Evolutionary conservation across 2,888 invertebrate genomes (phyloP), one percentile per base, ranked within the genome.

Genomic region (Ormyrus pomaceus): DNA sequence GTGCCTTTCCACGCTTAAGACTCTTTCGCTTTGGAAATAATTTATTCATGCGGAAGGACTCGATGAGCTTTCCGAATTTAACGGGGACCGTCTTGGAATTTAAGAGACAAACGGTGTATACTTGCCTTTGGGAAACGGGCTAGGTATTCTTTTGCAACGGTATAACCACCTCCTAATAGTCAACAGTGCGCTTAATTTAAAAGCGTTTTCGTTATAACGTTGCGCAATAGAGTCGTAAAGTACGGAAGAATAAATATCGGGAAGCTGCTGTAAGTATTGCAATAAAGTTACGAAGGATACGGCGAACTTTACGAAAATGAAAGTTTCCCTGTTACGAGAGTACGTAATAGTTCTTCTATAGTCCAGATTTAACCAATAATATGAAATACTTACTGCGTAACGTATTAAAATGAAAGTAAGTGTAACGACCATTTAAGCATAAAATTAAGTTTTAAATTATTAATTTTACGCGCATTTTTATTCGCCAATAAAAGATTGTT

Each of bases 41-140:
- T 73, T 73, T 73, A 73, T 73, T 64, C 73, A 46, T 9, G 46
- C 19, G 55, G 55, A 64, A 73, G 62, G 9, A 34, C 48, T 64
- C 53, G 72, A 51, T 59, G 51, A 62, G 56, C 53, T 9, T 11
- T 13, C 48, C 10, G 19, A 50, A 71, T 59, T 61, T 59, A 13
- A 45, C 13, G 58, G 6, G 51, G 7, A 34, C 2, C 50, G 19
- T 51, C 48, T 13, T 48, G 10, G 70, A 61, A n/a, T 56, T 56
- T 11, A 56, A 56, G n/a, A 53, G 34, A 68, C 6, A 68, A 9
- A 6, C n/a, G 70, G 9, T 8, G 34, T 34, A 34, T 34, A 5
- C 5, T 2, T 19, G n/a, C 59, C 59, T 71, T 71, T 71, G 71
- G 61, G 34, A n/a, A 51, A 45, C 19, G 19, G 51, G 19, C 45